Conservation (phyloP, 2,888 invertebrate genomes). For the Nephrotoma appendiculata region DNA sequence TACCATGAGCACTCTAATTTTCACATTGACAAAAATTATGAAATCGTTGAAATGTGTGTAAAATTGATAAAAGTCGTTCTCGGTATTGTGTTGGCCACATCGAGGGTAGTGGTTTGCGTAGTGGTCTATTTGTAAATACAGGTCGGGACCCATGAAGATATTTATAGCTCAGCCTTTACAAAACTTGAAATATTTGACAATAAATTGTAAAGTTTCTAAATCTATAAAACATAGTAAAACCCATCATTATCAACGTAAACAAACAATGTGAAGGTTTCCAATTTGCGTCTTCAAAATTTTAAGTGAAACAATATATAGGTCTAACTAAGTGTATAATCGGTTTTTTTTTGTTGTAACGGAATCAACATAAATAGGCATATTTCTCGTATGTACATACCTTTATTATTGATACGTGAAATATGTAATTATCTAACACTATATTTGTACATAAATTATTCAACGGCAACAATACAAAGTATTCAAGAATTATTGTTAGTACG, state of each 20-base stretch:
- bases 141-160: too few species aligned
- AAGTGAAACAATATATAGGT: neutral
- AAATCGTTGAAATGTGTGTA: too few species aligned
- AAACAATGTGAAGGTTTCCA: neutral
- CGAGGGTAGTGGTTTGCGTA: too few species aligned
- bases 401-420: neutral
- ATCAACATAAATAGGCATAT: neutral
- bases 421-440: neutral
- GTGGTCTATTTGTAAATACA: too few species aligned
- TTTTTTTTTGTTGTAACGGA: neutral
- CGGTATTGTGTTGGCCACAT: too few species aligned
- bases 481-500: neutral
- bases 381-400: neutral
- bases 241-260: neutral
- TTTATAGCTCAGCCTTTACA: too few species aligned
- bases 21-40: too few species aligned
- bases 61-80: too few species aligned
- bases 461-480: neutral
- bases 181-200: too few species aligned
- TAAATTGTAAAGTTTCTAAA: too few species aligned
- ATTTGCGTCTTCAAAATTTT: neutral
- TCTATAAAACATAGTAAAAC: neutral
- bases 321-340: neutral
- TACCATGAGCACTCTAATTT: too few species aligned
- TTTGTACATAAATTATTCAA: neutral